Percentiles rank a stretch among this genome's conserved stretches.
Evolutionary conservation across 2,797 vertebrate species (phyloP).

Genomic region (Microctenopoma steveboyesi): DNA sequence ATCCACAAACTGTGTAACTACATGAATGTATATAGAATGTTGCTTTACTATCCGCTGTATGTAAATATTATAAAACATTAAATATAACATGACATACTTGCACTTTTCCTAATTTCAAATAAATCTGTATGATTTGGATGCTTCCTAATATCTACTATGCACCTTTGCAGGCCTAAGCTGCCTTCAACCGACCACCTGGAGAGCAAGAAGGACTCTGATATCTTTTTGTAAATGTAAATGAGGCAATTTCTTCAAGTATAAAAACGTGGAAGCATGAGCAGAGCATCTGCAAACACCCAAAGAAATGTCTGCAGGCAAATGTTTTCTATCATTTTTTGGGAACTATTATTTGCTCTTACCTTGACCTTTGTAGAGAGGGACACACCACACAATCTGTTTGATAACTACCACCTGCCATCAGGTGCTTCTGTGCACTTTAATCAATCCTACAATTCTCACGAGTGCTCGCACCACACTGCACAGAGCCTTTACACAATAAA

Average conservation of each 20-base stretch:
- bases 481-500: constrained; percentile 10
- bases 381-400: constrained; percentile 56
- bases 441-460: constrained; percentile 32
- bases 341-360: constrained; percentile 54
- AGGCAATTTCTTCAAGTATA: constrained; percentile 9
- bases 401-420: constrained; percentile 59
- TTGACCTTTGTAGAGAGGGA: constrained; percentile 46
- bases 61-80: too few relatives aligned
- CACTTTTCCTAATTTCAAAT: too few relatives aligned
- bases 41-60: too few relatives aligned
- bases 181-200: background rate
- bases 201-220: background rate
- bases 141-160: too few relatives aligned
- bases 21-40: too few relatives aligned
- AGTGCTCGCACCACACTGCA: constrained; percentile 12
- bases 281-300: constrained; percentile 56
- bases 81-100: too few relatives aligned
- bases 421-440: constrained; percentile 46
- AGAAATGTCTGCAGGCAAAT: constrained; percentile 40
- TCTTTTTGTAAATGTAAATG: constrained; percentile 22
- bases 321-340: constrained; percentile 22
- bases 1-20: too few relatives aligned
- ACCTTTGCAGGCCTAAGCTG: background rate
- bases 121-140: too few relatives aligned
- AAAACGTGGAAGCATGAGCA: constrained; percentile 42